Conservation (phyloP, 2,888 invertebrate genomes). For the Cheilosia impressa region DNA sequence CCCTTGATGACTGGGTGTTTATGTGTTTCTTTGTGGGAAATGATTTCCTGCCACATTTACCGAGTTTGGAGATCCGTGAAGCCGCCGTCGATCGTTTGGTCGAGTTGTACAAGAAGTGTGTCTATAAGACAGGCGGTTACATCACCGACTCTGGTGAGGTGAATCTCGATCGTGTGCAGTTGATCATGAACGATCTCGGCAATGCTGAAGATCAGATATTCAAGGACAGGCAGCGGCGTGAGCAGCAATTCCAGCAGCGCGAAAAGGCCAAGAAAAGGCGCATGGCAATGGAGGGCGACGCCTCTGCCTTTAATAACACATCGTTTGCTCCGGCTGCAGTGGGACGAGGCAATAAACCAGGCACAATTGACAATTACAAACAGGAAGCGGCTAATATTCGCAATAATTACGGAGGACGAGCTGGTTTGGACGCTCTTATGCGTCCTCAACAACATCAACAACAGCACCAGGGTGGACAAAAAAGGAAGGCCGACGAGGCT, state of each 20-base stretch:
- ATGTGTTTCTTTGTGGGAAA: slow-evolving; percentile 99
- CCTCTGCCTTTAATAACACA: slow-evolving; percentile 88
- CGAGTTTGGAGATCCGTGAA: slow-evolving; percentile 98
- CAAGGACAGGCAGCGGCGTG: slow-evolving; percentile 93
- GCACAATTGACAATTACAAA: slow-evolving; percentile 88
- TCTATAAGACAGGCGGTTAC: slow-evolving; percentile 97
- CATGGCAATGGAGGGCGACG: slow-evolving; percentile 86
- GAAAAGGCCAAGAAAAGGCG: slow-evolving; percentile 89
- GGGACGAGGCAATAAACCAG: slow-evolving; percentile 85
- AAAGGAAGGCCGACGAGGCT: slow-evolving; percentile 81
- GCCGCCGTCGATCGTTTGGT: slow-evolving; percentile 98
- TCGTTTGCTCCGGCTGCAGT: slow-evolving; percentile 89
- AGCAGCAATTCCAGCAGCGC: slow-evolving; percentile 91
- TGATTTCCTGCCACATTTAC: slow-evolving; percentile 98
- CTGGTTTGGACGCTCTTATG: slow-evolving; percentile 46
- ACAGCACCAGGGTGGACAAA: slow-evolving; percentile 82
- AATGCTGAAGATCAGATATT: slow-evolving; percentile 98
- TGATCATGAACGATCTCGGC: slow-evolving; percentile 97
- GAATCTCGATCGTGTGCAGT: slow-evolving; percentile 95
- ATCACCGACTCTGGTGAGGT: slow-evolving; percentile 98
- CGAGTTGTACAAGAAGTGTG: slow-evolving; percentile 95
- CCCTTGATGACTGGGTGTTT: slow-evolving; percentile 98
- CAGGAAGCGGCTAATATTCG: slow-evolving; percentile 88
- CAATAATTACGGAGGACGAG: slow-evolving; percentile 69
- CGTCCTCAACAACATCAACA: slow-evolving; percentile 71